These are phyloP conservation scores for Halocaridina rubra DNA, from an alignment of 2,888 invertebrate genomes.

Conservation along the genomic window DNA sequence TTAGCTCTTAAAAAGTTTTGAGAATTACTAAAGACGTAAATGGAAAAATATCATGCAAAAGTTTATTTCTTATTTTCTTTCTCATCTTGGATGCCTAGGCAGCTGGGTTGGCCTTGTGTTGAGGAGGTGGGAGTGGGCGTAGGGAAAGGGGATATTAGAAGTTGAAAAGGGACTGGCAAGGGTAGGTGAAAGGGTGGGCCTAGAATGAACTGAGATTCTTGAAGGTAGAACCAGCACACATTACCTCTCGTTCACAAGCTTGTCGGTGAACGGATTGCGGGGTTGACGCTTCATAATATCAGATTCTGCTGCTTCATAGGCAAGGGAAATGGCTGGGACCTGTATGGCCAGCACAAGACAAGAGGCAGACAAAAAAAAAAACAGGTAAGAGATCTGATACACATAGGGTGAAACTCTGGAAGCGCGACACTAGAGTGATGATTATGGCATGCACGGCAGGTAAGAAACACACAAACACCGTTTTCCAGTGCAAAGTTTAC, in stretches of 20 bases:
- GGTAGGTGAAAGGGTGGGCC: no score
- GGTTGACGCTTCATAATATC: slow-evolving; percentile 96
- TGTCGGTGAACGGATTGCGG: slow-evolving; percentile 88
- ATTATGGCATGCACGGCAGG: slow-evolving; percentile 54
- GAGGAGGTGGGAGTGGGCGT: background rate
- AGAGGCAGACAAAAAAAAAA: slow-evolving; percentile 56
- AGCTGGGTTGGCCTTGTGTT: background rate
- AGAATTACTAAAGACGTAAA: no score
- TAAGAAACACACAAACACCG: slow-evolving; percentile 53
- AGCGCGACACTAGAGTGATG: slow-evolving; percentile 44
- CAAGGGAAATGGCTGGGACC: slow-evolving; percentile 92
- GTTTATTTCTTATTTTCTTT: background rate
- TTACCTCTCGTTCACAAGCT: slow-evolving; percentile 94
- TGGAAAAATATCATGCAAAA: slow-evolving; percentile 34
- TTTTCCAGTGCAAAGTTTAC: slow-evolving; percentile 23
- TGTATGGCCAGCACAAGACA: slow-evolving; percentile 68
- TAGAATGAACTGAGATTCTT: background rate
- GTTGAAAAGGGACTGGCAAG: background rate
- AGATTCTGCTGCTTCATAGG: slow-evolving; percentile 90
- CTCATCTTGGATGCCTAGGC: background rate
- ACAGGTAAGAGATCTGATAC: slow-evolving; percentile 51
- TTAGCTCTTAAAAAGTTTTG: slow-evolving; percentile 41
- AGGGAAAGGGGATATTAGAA: background rate
- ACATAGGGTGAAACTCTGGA: slow-evolving; percentile 46
- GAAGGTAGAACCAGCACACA: slow-evolving; percentile 41